These are phyloP conservation scores for Myotis findleyi DNA, from an alignment of 2,797 vertebrate genomes.

Conservation along the genomic window DNA sequence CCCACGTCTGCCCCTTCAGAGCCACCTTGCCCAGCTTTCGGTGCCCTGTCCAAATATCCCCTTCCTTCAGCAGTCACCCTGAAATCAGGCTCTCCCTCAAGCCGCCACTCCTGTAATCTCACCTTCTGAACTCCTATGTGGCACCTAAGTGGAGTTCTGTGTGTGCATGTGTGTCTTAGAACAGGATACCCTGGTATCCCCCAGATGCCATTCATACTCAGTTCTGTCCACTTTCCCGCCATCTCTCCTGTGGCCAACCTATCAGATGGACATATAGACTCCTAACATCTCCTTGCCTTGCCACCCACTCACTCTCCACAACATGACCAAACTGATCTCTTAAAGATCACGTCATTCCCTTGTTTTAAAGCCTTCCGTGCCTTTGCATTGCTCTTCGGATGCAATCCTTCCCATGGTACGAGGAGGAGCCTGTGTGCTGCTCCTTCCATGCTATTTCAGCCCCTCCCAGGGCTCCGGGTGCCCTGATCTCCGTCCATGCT, in stretches of 20 bases:
- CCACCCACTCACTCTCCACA: background rate
- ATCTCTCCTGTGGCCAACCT: background rate
- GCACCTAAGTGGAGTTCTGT: background rate
- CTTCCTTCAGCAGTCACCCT: background rate
- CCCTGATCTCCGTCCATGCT: fast-evolving
- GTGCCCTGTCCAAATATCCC: too few species aligned
- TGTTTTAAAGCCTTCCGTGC: background rate
- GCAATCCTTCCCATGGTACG: fast-evolving
- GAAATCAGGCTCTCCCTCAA: background rate
- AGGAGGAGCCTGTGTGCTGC: background rate
- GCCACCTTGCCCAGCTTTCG: background rate
- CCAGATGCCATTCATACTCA: background rate
- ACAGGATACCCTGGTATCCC: background rate
- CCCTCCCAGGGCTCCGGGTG: background rate
- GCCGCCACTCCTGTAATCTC: background rate
- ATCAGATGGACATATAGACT: background rate
- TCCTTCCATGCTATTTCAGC: background rate
- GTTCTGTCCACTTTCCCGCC: background rate
- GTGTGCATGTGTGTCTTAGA: background rate
- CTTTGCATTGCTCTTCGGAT: background rate
- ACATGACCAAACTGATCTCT: background rate
- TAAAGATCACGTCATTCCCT: background rate
- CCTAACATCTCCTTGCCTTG: background rate
- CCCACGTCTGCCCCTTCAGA: background rate
- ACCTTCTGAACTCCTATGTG: background rate